A percentile compares a stretch with the other conserved stretches of the same genome.
These are phyloP conservation scores for Epizoanthus stellaris DNA, from an alignment of 92 coral and sea anemone genomes.

Conservation along the genomic window DNA sequence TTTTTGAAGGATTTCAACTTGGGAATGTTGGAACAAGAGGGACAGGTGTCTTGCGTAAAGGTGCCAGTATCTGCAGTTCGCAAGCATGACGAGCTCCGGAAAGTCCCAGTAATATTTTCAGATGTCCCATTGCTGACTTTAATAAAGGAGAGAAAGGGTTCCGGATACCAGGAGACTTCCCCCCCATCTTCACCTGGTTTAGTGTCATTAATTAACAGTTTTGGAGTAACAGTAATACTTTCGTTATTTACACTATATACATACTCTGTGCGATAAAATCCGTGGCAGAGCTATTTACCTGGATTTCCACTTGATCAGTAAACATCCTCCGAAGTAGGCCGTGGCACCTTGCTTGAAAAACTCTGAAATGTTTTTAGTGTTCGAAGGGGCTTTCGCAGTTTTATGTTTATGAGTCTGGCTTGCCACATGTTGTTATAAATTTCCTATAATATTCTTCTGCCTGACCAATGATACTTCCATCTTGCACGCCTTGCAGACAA, in stretches of 20 bases:
- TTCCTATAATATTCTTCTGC: slow-evolving; percentile 3
- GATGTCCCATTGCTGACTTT: slow-evolving; percentile 5
- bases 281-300: slow-evolving; percentile 26
- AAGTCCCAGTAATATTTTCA: slow-evolving; percentile 29
- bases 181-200: slow-evolving; percentile 23
- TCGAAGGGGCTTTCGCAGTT: background rate
- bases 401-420: background rate
- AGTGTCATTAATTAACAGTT: slow-evolving; percentile 22
- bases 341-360: slow-evolving; percentile 10
- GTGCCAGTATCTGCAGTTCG: slow-evolving; percentile 51
- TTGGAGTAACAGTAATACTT: slow-evolving; percentile 10
- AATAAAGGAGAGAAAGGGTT: slow-evolving; percentile 35
- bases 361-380: slow-evolving; percentile 2
- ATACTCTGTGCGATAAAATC: slow-evolving; percentile 21
- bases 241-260: slow-evolving; percentile 15
- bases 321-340: slow-evolving; percentile 4
- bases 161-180: slow-evolving; percentile 56
- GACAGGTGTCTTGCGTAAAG: slow-evolving; percentile 49
- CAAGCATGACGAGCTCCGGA: slow-evolving; percentile 27
- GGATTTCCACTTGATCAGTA: slow-evolving; percentile 23
- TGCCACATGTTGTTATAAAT: slow-evolving; percentile 4
- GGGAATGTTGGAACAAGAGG: slow-evolving; percentile 56
- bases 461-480: background rate
- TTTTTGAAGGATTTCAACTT: slow-evolving; percentile 58
- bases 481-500: slow-evolving; percentile 1